Base-by-base conservation (phyloP, 2,888 invertebrate genomes). In the Andricus curvator region DNA sequence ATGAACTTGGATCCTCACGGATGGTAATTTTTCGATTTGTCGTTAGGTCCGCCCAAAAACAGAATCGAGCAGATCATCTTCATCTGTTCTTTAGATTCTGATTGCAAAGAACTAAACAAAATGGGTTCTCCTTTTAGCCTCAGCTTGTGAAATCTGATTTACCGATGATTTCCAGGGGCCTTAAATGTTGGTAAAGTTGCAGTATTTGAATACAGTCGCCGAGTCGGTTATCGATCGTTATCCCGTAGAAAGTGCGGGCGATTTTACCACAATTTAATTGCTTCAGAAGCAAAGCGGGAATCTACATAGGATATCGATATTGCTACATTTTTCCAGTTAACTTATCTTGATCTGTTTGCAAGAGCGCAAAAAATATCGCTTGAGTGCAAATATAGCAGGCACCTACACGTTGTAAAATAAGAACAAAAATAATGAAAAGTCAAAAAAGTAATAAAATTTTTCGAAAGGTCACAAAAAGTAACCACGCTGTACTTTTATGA, bases 201-300 rank as follows among this genome's bases (percentile, higher is more conserved):
- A 33, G 6, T 22, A 67, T 78, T 78, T 78, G 66, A 67, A 67
- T 78, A 74, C 74, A 66, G 48, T 66, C 78, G 51, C 51, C 29
- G 70, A 70, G 29, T 51, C 70, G 51, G 51, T 51, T 56, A 56
- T 78, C 78, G 78, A 78, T 78, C 78, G 78, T 67, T 78, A 78
- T 66, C 66, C 51, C 56, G 56, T 66, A 78, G 66, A 78, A 78
- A 78, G 66, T 78, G 78, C 78, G 78, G 51, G 78, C 62, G 64
- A 65, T 64, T 65, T 78, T 41, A 64, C 77, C 65, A 29, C 48
- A 65, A 78, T 48, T 78, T 78, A 78, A 77, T 70, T 70, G 70
- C 70, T 70, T 51, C 70, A 51, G 70, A 70, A 29, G 48, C 48
- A 70, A 70, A 70, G 70, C 70, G 70, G 51, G 70, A 70, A 70